Percentiles rank a stretch among this genome's conserved stretches.
phyloP scores from a whole-genome alignment of 2,888 invertebrate genomes.

The Drosophila paracracens region DNA sequence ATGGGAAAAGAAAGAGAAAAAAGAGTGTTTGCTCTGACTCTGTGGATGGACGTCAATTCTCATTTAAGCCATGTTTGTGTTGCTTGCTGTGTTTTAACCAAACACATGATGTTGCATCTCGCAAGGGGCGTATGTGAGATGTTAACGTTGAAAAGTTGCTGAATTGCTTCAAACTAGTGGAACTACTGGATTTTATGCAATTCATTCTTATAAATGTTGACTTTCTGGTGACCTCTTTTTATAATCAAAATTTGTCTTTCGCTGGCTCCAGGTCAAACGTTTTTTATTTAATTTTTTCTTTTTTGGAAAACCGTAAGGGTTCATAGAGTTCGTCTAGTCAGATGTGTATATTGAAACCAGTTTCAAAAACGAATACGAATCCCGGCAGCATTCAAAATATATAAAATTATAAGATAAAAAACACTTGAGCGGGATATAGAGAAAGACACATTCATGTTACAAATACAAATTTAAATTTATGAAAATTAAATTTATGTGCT shows the following conservation, averaged over 20 bases:
- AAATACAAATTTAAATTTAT: background rate
- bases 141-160: background rate
- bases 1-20: background rate
- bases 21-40: background rate
- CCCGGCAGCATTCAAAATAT: background rate
- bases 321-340: background rate
- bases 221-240: background rate
- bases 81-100: conserved; percentile 19
- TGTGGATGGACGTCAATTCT: conserved; percentile 28
- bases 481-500: background rate
- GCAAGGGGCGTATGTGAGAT: conserved; percentile 23
- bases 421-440: background rate
- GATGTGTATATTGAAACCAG: background rate
- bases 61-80: conserved; percentile 45
- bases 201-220: background rate
- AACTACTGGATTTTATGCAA: background rate
- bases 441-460: background rate
- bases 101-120: conserved; percentile 9
- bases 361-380: no score
- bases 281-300: no score
- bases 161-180: background rate
- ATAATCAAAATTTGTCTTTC: background rate
- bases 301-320: no score
- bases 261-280: background rate
- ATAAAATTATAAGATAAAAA: background rate